Percentiles rank a stretch among this genome's conserved stretches.
Conservation (phyloP, 1,140 invertebrate genomes). For the Halictus rubicundus region DNA sequence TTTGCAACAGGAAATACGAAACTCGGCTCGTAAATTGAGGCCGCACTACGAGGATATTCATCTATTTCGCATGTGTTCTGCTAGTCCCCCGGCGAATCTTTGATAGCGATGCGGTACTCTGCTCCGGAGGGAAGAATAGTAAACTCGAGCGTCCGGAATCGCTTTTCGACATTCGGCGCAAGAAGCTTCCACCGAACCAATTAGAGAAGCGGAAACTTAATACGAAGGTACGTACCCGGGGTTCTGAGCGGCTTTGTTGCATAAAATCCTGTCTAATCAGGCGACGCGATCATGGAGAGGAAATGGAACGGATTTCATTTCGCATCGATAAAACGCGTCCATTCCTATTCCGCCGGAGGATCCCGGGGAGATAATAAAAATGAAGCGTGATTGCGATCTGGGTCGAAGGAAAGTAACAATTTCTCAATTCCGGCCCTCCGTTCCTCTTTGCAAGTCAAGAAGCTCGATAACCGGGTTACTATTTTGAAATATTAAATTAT, state of each 20-base stretch:
- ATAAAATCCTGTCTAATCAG: constrained; percentile 22
- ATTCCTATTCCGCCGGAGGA: background rate
- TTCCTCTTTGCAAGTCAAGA: background rate
- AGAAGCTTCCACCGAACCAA: constrained; percentile 29
- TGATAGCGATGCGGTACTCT: constrained; percentile 5
- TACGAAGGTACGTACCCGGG: background rate
- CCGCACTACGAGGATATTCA: constrained; percentile 21
- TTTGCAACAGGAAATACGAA: constrained; percentile 1
- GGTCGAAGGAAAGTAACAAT: background rate
- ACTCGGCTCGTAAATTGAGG: background rate
- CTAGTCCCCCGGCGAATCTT: background rate
- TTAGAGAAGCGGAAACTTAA: constrained; percentile 43
- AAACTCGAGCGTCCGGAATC: constrained; percentile 13
- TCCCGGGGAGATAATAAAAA: background rate
- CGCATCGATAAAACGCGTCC: background rate
- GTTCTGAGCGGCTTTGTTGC: constrained; percentile 14
- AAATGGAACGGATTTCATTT: background rate
- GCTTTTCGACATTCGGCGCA: constrained; percentile 17
- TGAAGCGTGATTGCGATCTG: background rate
- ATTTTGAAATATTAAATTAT: background rate
- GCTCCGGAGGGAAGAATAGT: constrained; percentile 40
- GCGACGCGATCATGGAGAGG: background rate
- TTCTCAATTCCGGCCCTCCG: too few species aligned
- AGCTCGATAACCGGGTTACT: background rate
- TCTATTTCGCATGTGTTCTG: background rate